Base-by-base conservation (phyloP, 2,888 invertebrate species). In the Myopa testacea region DNA sequence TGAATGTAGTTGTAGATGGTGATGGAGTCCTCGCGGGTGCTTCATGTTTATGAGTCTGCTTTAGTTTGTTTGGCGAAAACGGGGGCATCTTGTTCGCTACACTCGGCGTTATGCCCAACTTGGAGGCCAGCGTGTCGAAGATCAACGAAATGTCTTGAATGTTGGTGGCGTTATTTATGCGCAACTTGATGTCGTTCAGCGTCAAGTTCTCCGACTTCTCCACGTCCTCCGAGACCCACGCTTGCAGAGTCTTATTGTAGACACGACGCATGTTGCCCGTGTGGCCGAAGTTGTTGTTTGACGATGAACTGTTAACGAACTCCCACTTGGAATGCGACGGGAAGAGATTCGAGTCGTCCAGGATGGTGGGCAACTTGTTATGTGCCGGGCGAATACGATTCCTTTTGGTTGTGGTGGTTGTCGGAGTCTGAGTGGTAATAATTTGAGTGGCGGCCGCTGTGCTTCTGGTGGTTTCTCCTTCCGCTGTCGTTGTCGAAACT, bases 141-240 rank as follows among this genome's bases (percentile, higher is more conserved):
- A 93, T 92, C 55, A 92, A 90, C 0, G 93, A 93, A 78, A 93
- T 91, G 85, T 93, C 93, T 83, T 91, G 91, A 81, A 92, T 88
- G 71, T 88, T 88, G 52, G 86, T 87, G 78, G 91, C 90, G 85
- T 88, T 87, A 77, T 89, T 89, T 26, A 87, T 86, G 19, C 86
- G 84, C 0, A 85, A 86, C 73, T 88, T 86, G 60, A 87, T 84
- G 16, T 88, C 87, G 38, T 87, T 84, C 5, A 88, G 71, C 4
- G 88, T 87, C 1, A 86, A 74, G 60, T 86, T 87, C 60, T 88
- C 87, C 0, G 84, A 81, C 69, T 85, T 88, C 55, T 87, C 88
- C 37, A 87, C 82, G 84, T 92, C 92, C 86, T 91, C 92, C 0
- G 88, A 92, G 55, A 93, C 92, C 82, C 92, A 92, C 4, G 93